Conservation (phyloP, 2,888 invertebrate genomes). For the Tolmerus cingulatus region DNA sequence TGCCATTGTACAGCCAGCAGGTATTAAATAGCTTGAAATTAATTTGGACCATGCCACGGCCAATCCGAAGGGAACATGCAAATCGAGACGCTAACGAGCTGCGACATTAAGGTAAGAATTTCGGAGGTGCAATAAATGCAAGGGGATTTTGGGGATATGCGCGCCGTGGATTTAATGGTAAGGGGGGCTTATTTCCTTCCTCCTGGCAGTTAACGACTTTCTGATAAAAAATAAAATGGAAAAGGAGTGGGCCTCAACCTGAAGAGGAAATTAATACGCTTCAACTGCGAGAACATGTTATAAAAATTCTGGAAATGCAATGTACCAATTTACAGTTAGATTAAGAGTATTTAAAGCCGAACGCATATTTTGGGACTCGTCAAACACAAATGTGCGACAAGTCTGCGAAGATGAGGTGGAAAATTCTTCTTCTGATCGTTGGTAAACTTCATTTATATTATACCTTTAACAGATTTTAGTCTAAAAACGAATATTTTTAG, state of each 20-base stretch:
- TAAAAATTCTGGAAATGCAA: neutral
- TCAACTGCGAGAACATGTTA: neutral
- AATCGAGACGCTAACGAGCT: neutral
- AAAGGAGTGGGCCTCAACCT: neutral
- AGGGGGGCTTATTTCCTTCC: neutral
- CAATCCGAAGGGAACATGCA: neutral
- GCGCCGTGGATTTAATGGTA: neutral
- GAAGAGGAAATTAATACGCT: neutral
- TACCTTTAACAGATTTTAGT: neutral
- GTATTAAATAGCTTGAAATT: neutral
- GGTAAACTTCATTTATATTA: neutral
- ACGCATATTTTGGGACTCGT: neutral
- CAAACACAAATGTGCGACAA: conserved; percentile 8
- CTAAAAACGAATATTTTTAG: neutral
- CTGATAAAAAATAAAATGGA: neutral
- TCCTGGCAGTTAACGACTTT: neutral
- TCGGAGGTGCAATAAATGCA: neutral
- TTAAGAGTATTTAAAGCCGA: conserved; percentile 19
- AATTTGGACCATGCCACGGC: neutral
- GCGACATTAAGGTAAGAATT: neutral
- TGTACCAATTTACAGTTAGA: conserved; percentile 14
- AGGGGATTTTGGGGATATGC: neutral
- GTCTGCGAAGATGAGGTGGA: conserved; percentile 5
- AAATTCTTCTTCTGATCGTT: neutral
- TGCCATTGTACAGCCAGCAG: neutral